Evolutionary conservation across 2,888 invertebrate species (phyloP), one percentile per base, ranked within the genome.

Genomic region (Dryomyza anilis): DNA sequence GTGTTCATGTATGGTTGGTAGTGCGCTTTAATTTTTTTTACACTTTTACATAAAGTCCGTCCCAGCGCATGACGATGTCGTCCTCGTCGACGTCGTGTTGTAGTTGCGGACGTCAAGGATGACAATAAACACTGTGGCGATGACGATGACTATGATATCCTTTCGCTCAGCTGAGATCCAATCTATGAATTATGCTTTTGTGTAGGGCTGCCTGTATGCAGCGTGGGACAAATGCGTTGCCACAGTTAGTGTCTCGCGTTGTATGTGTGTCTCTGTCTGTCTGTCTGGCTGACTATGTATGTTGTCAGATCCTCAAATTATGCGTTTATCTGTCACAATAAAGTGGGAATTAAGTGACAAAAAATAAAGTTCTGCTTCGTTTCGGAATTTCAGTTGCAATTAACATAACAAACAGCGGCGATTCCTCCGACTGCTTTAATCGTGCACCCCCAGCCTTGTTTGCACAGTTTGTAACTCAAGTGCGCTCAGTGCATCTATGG

Each of bases 331-430:
- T 55, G 36, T 21, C 16, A 50, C 23, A 23, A 50, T 8, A 23
- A 50, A 25, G 10, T 14, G 27, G 23, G 12, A 16, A 55, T 55
- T 23, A 2, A 36, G 55, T 23, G 23, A 55, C 4, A 36, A 50
- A 23, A n/a, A 50, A 36, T 12, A 36, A 55, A 23, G 27, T 4
- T 8, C 19, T 36, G 36, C 36, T 55, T 36, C 23, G 36, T 25
- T 14, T 23, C 48, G 33, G 19, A 63, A 33, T 63, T 71, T 72
- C 75, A 74, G 76, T 73, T 74, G 71, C 76, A 74, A 74, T 74
- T 74, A 74, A 73, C 74, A 76, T 74, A 76, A 76, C 73, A 76
- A 74, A 48, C 52, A 45, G 53, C 36, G 58, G 46, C 25, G 64
- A 66, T 67, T 63, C 60, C 59, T 65, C 64, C 65, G 65, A 65